Evolutionary conservation across 2,888 invertebrate species (phyloP), one percentile per base, ranked within the genome.

Genomic region (Stenchaetothrips biformis): DNA sequence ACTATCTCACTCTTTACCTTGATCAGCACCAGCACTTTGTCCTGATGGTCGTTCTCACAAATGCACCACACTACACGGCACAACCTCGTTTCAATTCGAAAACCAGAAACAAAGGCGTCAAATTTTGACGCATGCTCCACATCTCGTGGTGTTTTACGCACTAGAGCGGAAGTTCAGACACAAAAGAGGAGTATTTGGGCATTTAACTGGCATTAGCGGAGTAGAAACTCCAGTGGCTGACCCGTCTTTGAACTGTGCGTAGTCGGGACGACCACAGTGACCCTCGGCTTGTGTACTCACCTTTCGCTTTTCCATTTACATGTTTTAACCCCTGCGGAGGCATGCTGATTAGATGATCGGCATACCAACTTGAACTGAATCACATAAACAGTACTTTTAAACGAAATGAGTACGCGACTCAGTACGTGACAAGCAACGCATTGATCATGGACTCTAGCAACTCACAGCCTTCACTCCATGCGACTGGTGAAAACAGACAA

Each of bases 381-480:
- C 25, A 9, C 9, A 18, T 13, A 53, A 53, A 53, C 11, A 53
- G 16, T 25, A 74, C 67, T 74, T 74, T 11, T 7, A 25, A 74
- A 74, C 21, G 25, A 74, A 59, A 59, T 1, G 9, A 59, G 13
- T 59, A 74, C 67, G 67, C 21, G 21, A 74, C 67, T 25, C 67
- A 7, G 67, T 74, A 74, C 67, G 67, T 74, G 67, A 74, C 67
- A 25, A 11, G 67, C 67, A 74, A 74, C 67, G 67, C 67, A 74
- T 74, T 74, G 67, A 74, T 74, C 67, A 74, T 74, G 67, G 67
- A 74, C 67, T 74, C 67, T 74, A 74, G 25, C 67, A 74, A 25
- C 67, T 11, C 67, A 74, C 67, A 74, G 67, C 67, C 67, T 74
- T 74, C 67, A 25, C 67, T 74, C 67, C 67, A 74, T 74, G 67